phyloP scores from a whole-genome alignment of 2,888 invertebrate genomes.

The Thera britannica region DNA sequence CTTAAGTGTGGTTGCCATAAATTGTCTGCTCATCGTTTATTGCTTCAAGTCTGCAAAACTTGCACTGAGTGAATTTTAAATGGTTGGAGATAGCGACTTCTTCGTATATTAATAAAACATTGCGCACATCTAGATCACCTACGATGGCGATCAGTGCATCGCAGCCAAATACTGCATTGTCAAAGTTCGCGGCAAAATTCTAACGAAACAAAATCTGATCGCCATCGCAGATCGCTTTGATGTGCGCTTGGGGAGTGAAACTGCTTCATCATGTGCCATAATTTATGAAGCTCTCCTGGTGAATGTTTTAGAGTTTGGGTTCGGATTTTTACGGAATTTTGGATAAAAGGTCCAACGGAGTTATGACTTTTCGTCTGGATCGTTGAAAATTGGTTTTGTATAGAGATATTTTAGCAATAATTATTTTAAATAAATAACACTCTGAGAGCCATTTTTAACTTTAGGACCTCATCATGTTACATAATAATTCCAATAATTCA shows the following conservation, averaged over 20 bases:
- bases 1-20: conserved; percentile 32
- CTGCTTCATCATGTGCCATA: conserved; percentile 41
- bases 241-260: conserved; percentile 24
- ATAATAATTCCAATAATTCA: no score
- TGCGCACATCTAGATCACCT: no score
- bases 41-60: conserved; percentile 41
- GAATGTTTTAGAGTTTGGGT: conserved; percentile 32
- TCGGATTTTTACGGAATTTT: conserved; percentile 7
- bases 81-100: conserved; percentile 37
- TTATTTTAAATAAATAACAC: no score
- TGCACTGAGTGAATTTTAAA: conserved; percentile 45
- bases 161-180: no score
- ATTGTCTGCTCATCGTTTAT: conserved; percentile 47
- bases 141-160: no score
- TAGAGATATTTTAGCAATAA: no score
- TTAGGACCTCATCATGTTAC: no score
- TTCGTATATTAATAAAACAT: not conserved
- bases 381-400: not conserved
- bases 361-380: not conserved
- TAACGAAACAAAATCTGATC: no score
- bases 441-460: no score
- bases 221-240: no score
- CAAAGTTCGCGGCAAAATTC: no score
- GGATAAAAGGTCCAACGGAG: not conserved
- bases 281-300: conserved; percentile 36